A percentile compares a stretch with the other conserved stretches of the same genome.
phyloP scores from a whole-genome alignment of 2,888 invertebrate species.

The Tetranychus truncatus region DNA sequence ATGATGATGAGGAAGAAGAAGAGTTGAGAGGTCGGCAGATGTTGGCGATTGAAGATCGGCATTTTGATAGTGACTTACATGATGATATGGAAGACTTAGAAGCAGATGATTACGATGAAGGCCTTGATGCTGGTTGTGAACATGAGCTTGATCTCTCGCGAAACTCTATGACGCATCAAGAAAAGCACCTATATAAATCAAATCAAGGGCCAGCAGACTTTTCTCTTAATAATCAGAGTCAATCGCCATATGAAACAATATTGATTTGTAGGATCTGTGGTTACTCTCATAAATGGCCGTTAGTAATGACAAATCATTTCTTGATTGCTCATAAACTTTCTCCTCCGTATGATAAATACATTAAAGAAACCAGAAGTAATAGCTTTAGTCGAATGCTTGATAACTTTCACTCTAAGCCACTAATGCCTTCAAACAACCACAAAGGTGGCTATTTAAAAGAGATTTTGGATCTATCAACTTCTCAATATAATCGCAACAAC shows the following conservation, averaged over 20 bases:
- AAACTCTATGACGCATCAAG: neutral
- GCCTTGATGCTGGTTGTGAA: neutral
- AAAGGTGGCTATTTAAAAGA: neutral
- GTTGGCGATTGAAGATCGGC: neutral
- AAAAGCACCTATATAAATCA: neutral
- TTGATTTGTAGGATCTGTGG: neutral
- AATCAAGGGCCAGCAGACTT: neutral
- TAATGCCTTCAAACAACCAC: neutral
- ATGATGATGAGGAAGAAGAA: neutral
- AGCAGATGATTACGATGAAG: neutral
- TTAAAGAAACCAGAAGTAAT: neutral
- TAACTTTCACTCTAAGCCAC: neutral
- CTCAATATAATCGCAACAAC: neutral
- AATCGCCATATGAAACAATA: neutral
- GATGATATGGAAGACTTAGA: slow-evolving; percentile 1
- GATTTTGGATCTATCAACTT: neutral
- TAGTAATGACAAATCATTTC: neutral
- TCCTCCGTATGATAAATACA: slow-evolving; percentile 4
- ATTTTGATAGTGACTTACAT: neutral
- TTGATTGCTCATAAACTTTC: neutral
- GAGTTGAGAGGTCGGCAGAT: neutral
- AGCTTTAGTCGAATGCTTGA: neutral
- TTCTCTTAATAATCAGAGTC: neutral
- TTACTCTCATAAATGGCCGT: slow-evolving; percentile 1
- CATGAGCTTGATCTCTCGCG: neutral